These are phyloP conservation scores for Uria aalge DNA, from an alignment of 2,113 vertebrate genomes.

Conservation along the genomic window DNA sequence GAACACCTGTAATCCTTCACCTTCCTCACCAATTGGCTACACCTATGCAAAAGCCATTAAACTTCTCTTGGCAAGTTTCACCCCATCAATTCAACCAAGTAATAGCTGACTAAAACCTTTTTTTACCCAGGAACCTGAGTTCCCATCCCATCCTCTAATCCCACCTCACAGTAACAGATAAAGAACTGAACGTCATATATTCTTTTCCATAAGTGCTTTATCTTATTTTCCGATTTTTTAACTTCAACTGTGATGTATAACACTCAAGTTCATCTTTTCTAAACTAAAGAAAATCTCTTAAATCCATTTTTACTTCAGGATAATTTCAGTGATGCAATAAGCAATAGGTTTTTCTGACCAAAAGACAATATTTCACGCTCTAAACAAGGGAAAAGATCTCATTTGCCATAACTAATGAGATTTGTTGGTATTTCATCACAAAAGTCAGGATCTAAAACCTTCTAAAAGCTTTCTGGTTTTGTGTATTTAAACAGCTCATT, in stretches of 20 bases:
- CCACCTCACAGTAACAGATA: neutral
- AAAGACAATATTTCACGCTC: neutral
- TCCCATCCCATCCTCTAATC: neutral
- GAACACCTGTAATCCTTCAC: neutral
- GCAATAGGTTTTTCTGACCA: neutral
- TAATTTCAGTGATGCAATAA: neutral
- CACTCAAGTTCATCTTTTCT: neutral
- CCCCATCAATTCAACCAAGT: neutral
- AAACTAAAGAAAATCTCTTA: neutral
- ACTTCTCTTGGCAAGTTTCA: neutral
- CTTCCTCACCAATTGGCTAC: neutral
- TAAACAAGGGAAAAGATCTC: neutral
- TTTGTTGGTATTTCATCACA: neutral
- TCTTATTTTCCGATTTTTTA: neutral
- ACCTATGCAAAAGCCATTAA: neutral
- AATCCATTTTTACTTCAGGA: neutral
- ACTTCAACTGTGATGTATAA: neutral
- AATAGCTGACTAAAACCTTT: neutral
- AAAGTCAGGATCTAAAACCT: neutral
- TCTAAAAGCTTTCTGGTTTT: conserved; percentile 1
- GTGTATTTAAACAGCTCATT: neutral
- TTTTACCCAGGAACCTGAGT: neutral
- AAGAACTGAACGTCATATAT: neutral
- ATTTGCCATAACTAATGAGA: conserved; percentile 16
- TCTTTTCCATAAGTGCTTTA: neutral